Evolutionary conservation across 64 coral and sea anemone species (phyloP), one percentile per base, ranked within the genome.

Genomic region (Montipora foliosa): DNA sequence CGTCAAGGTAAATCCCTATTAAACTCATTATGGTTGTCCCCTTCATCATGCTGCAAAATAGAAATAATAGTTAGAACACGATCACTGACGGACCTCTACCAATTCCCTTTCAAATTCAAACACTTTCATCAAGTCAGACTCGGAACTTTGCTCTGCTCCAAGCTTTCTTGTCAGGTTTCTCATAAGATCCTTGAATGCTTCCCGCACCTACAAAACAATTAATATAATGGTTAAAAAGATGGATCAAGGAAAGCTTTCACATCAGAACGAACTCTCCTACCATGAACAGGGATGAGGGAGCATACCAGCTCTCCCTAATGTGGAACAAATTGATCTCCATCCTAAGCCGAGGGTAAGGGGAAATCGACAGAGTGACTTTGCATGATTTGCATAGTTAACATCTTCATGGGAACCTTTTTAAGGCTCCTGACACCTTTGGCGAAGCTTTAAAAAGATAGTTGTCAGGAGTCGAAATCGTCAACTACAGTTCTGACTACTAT

Each of bases 31-130:
- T 37, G 29, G 29, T 37, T 37, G 29, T 37, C 29, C 1, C 29
- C 29, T 37, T 37, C 29, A 37, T 37, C 29, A 37, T 37, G 29
- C 29, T 37, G 29, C 80, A 61, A 77, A 64, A 14, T 14, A 12
- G 13, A 64, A 64, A 64, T 14, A 64, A 64, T 64, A 15, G 60
- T 37, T 37, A 64, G 14, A 64, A 64, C 3, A 15, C 6, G 53
- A 8, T 57, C 60, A 64, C 60, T 0, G 3, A 89, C 25, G 17
- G 2, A 89, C 92, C 82, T 93, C 80, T 20, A 84, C 83, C 8
- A 93, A 22, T 24, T 88, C 76, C 71, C 79, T 79, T 25, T 93
- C 84, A 24, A 93, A 93, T 25, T 93, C 67, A 61, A 87, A 93
- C 4, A 67, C 48, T 79, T 93, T 66, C 6, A 57, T 29, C 76